Percentiles rank a stretch among this genome's conserved stretches.
Conservation (phyloP, 2,797 vertebrate species). For the Paramormyrops hopkinsi region DNA sequence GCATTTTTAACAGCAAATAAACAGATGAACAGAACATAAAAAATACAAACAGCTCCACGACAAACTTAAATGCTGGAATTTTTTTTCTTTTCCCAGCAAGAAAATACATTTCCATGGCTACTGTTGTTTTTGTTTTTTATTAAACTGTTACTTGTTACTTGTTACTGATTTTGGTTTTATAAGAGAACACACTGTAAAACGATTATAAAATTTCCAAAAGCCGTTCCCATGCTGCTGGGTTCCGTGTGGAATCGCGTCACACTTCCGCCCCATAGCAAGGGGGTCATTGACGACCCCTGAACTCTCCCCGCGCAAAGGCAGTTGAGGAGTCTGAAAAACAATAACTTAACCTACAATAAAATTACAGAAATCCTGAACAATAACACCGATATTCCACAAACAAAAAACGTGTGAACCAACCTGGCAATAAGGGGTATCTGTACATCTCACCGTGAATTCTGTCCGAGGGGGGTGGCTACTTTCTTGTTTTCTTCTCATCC, state of each 20-base stretch:
- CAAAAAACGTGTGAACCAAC: constrained; percentile 50
- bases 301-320: constrained; percentile 4
- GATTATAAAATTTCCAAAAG: constrained; percentile 36
- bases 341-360: constrained; percentile 47
- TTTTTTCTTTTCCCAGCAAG: constrained; percentile 53
- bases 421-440: constrained; percentile 85
- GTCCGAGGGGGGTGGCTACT: constrained; percentile 76
- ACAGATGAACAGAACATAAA: constrained; percentile 48
- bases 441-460: constrained; percentile 84
- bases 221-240: constrained; percentile 22
- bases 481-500: constrained; percentile 22
- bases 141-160: constrained; percentile 47
- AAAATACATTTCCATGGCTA: constrained; percentile 24
- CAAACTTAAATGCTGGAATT: constrained; percentile 39
- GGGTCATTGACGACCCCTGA: constrained; percentile 29
- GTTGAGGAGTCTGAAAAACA: constrained; percentile 16
- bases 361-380: constrained; percentile 63
- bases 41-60: constrained; percentile 46
- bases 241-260: constrained; percentile 9
- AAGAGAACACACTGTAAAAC: constrained; percentile 51
- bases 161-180: constrained; percentile 62
- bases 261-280: constrained; percentile 23
- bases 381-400: constrained; percentile 31
- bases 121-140: constrained; percentile 42
- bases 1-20: constrained; percentile 52